Conservation (phyloP, 2,888 invertebrate genomes). For the Hypomecis atomaria region DNA sequence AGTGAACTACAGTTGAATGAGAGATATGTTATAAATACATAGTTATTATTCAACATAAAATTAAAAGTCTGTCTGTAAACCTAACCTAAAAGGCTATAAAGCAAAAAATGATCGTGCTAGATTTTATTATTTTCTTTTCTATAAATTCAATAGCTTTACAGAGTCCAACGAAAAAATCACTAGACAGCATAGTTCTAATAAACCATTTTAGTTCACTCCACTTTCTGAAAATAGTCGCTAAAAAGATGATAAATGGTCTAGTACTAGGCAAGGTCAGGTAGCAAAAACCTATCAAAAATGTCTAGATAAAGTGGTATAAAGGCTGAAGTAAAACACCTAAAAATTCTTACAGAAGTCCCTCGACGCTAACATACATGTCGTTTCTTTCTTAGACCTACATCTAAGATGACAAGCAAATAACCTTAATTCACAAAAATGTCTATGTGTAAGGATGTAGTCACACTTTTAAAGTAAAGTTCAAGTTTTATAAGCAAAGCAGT, state of each 20-base stretch:
- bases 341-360: neutral
- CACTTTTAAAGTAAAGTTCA: too few species aligned
- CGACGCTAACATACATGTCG: neutral
- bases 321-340: neutral
- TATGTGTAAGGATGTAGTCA: too few species aligned
- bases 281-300: neutral
- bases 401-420: slow-evolving; percentile 2
- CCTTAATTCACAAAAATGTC: neutral
- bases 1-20: too few species aligned
- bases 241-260: slow-evolving; percentile 5
- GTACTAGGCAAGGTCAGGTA: neutral
- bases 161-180: too few species aligned
- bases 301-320: neutral
- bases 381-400: neutral
- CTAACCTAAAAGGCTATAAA: too few species aligned
- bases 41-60: too few species aligned
- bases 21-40: too few species aligned
- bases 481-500: too few species aligned
- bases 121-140: too few species aligned
- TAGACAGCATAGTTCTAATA: neutral
- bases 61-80: too few species aligned
- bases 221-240: neutral
- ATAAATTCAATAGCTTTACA: too few species aligned
- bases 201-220: neutral
- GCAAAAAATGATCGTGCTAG: too few species aligned